Evolutionary conservation across 1,140 invertebrate species (phyloP), one percentile per base, ranked within the genome.

Genomic region (Lutraria rhynchaena): DNA sequence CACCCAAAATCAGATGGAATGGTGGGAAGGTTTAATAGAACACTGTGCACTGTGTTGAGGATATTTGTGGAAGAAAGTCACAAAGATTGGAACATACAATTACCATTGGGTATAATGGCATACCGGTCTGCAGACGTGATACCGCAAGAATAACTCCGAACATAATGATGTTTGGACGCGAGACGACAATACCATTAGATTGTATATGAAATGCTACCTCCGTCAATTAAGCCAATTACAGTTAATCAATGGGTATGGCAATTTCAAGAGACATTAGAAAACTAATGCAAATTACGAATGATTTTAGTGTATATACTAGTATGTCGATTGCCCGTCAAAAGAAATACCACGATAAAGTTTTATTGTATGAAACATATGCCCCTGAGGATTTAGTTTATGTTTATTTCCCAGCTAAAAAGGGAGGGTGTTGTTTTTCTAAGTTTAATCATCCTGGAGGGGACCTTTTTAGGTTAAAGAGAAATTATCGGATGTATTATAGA

Each of bases 21-120:
- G 67, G 75, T 86, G 11, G 85, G 86, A 69, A 15, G 85, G 27
- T 84, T 85, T 22, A 86, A 85, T 35, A 29, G 33, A 17, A 86
- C 63, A 1, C 29, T 86, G 1, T 33, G 41, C 24, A 51, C 76
- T 27, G 81, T 83, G 77, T 19, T 84, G 22, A 55, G 57, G 2
- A 22, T 58, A 41, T 74, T 65, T 24, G 35, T 80, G 17, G 17
- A 3, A 22, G 67, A 60, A 46, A 37, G 60, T 27, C 83, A 81
- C 35, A 51, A 33, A 4, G 69, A 85, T 53, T 82, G 82, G 82
- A 82, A n/a, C 35, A 11, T 4, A 55, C 29, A 63, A 60, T 15
- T 86, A 17, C 74, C 60, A 0, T 80, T 73, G 41, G 19, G 80
- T 5, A 75, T 69, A 24, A 80, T 63, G 69, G 80, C 80, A 3